Percentiles rank a stretch among this genome's conserved stretches.
Evolutionary conservation across 2,113 vertebrate species (phyloP).

Genomic region (Taurulus bubalis): DNA sequence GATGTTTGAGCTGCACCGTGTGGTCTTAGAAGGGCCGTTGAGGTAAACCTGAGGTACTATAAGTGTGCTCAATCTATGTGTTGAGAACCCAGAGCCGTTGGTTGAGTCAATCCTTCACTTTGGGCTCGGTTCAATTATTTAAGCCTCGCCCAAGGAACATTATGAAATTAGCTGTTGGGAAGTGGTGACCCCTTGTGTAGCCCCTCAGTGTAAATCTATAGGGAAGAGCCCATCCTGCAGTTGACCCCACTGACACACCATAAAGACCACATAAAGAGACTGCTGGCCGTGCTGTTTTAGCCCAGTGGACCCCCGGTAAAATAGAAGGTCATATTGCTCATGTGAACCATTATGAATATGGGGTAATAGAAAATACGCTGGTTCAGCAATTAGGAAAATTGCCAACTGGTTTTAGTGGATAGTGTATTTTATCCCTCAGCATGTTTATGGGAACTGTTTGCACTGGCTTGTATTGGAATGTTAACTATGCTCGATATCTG

Average conservation of each 20-base stretch:
- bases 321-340: conserved; percentile 58
- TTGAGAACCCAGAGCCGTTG: conserved; percentile 60
- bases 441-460: conserved; percentile 17
- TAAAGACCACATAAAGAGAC: conserved; percentile 73
- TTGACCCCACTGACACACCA: conserved; percentile 61
- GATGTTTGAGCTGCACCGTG: conserved; percentile 1
- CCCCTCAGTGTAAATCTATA: conserved; percentile 69
- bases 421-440: conserved; percentile 10
- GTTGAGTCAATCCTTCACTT: conserved; percentile 73
- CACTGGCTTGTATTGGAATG: conserved; percentile 37
- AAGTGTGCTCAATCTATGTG: conserved; percentile 31
- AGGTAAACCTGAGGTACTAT: conserved; percentile 25
- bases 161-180: conserved; percentile 79
- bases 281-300: conserved; percentile 69
- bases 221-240: conserved; percentile 63
- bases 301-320: conserved; percentile 23
- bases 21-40: neutral
- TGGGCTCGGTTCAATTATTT: conserved; percentile 70
- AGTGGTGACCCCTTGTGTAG: conserved; percentile 66
- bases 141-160: conserved; percentile 73
- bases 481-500: conserved; percentile 30
- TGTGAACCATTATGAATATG: conserved; percentile 55
- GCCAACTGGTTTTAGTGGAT: conserved; percentile 4
- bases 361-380: conserved; percentile 32
- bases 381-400: conserved; percentile 56